Evolutionary conservation across 1,140 invertebrate genomes (phyloP), one percentile per base, ranked within the genome.

Genomic region (Heliconius eleuchia): DNA sequence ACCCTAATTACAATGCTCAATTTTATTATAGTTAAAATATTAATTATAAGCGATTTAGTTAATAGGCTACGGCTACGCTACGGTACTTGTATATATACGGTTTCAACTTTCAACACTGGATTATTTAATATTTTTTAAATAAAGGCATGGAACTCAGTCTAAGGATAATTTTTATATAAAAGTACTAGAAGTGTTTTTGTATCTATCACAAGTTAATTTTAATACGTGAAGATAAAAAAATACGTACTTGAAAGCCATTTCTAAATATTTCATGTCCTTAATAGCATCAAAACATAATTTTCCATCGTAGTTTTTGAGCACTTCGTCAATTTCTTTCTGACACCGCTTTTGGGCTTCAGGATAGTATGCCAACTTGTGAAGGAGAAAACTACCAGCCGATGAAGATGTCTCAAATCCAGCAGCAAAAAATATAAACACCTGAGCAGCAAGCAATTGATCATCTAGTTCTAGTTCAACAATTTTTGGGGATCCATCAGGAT

Each of bases 381-480:
- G 55, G 16, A 79, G 37, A 42, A 70, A 78, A 50, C 81, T 82
- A 19, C 72, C 73, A 0, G 78, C 73, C 6, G 73, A 37, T 3
- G 82, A 83, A 16, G 82, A 83, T 23, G 82, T 83, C 50, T 83
- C 82, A 42, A 83, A 83, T 30, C 81, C 81, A 30, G 78, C 81
- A 3, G 73, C 70, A 27, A 83, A 78, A 27, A 83, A 83, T 37
- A 78, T n/a, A 70, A 79, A 83, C 1, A 77, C 75, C 60, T 83
- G 82, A 18, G 82, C 79, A n/a, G 75, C 52, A 1, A 83, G 27
- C 3, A 83, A 5, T 13, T 73, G 46, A 34, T 83, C 79, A 71
- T 81, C 74, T 0, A 81, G 42, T 37, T 83, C 77, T 18, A 83
- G 1, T 66, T 78, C 71, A 6, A 83, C 75, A 1, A 66, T 77